Evolutionary conservation across 2,797 vertebrate genomes (phyloP), one percentile per base, ranked within the genome.

Genomic region (Gila robusta): DNA sequence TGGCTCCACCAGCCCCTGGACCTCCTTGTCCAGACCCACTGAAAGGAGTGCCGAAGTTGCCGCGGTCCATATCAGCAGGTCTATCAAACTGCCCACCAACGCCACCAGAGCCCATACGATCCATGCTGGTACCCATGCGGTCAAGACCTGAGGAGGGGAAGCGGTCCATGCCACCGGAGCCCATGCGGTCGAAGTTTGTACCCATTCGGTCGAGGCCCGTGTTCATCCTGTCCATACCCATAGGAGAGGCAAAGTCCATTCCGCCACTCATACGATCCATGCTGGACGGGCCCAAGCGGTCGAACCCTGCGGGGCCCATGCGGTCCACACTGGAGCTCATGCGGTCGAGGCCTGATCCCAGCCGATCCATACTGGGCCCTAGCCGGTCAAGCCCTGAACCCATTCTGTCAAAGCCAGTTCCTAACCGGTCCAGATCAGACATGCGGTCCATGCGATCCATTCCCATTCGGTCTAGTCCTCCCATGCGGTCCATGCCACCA

Each of bases 171-270:
- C 88, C 86, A n/a, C 79, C 78, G 1, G 89, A 85, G 32, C 89
- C 86, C 88, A 92, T 91, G 23, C 91, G 91, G 52, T 96, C 96
- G 91, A 96, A 95, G 89, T 93, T 93, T 69, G 95, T 92, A 56
- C 91, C 92, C 94, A 96, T 95, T 66, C 96, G 94, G 82, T 96
- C 95, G 0, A 96, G 85, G 41, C 97, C 96, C 0, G 97, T 93
- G 49, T 96, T 97, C 95, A 99, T 96, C 91, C 97, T 95, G 89
- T 99, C 98, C 88, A 99, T 96, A 1, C 96, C 96, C 92, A 98
- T 96, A 1, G 97, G 94, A 74, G 98, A 96, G 91, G 96, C 93
- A 67, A 96, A 98, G 79, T 98, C 98, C 87, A 98, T 93, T 11
- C 96, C 94, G 0, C 95, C 92, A 4, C 97, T 96, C 96, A 99